Evolutionary conservation across 2,888 invertebrate species (phyloP).

Genomic region (Agapetus fuscipes): DNA sequence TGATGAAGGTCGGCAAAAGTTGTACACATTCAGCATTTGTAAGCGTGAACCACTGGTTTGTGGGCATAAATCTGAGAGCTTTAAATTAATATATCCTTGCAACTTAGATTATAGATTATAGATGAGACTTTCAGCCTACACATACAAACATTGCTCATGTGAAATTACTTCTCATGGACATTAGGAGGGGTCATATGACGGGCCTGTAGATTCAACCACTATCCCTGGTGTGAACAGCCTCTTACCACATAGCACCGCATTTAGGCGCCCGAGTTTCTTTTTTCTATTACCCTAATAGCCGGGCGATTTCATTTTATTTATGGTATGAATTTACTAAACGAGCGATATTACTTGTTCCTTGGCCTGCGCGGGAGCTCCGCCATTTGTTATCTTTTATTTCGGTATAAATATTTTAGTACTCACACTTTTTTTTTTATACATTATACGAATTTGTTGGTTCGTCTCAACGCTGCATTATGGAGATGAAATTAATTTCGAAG

Average conservation of each 20-base stretch:
- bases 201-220: background rate
- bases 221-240: background rate
- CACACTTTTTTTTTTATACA: conserved; percentile 7
- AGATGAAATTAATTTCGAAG: conserved; percentile 16
- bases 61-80: too few relatives aligned
- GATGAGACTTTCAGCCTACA: too few relatives aligned
- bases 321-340: conserved; percentile 22
- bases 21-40: too few relatives aligned
- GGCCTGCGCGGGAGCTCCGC: conserved; percentile 21
- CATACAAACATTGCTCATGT: too few relatives aligned
- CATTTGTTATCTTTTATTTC: conserved; percentile 22
- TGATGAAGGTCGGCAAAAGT: too few relatives aligned
- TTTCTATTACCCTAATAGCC: conserved; percentile 22
- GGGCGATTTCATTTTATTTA: conserved; percentile 22
- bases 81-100: too few relatives aligned
- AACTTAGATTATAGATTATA: too few relatives aligned
- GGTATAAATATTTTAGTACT: conserved; percentile 21
- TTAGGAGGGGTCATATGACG: too few relatives aligned
- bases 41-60: too few relatives aligned
- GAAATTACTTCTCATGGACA: too few relatives aligned
- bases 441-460: background rate
- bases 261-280: conserved; percentile 18
- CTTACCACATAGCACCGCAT: conserved; percentile 12
- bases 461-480: conserved; percentile 9
- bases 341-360: conserved; percentile 22